Percentiles rank a stretch among this genome's conserved stretches.
Conservation (phyloP, 2,888 invertebrate species). For the Lasioglossum malachurum region DNA sequence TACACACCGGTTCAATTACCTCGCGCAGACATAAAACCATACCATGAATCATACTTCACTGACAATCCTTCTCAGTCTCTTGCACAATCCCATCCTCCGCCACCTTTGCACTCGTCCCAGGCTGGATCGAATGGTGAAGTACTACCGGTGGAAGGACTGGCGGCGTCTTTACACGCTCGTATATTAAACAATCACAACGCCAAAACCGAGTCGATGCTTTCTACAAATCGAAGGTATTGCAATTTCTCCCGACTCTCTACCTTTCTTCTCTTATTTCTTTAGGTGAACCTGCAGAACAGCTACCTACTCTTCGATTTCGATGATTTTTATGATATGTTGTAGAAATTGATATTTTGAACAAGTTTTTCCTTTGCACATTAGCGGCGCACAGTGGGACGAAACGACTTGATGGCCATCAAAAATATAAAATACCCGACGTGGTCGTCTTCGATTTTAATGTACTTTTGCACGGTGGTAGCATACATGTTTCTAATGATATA, state of each 20-base stretch:
- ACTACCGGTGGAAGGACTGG: conserved; percentile 88
- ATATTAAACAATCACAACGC: conserved; percentile 88
- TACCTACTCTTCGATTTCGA: neutral
- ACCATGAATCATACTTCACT: conserved; percentile 89
- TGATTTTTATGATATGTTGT: neutral
- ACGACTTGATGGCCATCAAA: neutral
- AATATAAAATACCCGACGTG: neutral
- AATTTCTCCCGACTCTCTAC: neutral
- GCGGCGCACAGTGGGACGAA: neutral
- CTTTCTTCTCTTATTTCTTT: neutral
- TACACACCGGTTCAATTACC: conserved; percentile 88
- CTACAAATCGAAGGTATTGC: conserved; percentile 75
- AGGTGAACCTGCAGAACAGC: neutral
- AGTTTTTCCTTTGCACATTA: conserved; percentile 1
- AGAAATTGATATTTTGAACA: neutral
- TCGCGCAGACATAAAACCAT: conserved; percentile 90
- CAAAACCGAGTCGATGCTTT: conserved; percentile 78
- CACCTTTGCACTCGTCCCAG: conserved; percentile 80
- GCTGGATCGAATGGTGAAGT: conserved; percentile 79
- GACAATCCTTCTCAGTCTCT: conserved; percentile 85
- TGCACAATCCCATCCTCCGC: conserved; percentile 73
- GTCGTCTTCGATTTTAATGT: no score
- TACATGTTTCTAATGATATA: no score
- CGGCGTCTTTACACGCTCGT: conserved; percentile 93
- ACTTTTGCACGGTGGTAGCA: no score